Evolutionary conservation across 2,113 vertebrate species (phyloP).

Genomic region (Otocyon megalotis): DNA sequence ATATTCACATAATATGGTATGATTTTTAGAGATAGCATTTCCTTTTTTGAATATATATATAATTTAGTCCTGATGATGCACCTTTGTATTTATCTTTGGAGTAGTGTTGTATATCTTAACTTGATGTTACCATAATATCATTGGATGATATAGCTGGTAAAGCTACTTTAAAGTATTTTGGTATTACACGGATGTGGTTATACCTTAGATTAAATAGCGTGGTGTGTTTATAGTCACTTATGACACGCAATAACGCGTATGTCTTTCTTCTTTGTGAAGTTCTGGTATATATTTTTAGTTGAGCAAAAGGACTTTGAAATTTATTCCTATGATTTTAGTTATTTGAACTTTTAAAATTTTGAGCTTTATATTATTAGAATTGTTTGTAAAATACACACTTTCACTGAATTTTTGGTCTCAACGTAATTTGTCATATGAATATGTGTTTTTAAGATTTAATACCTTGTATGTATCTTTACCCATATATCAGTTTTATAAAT

Average conservation of each 20-base stretch:
- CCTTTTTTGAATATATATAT: neutral
- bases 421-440: conserved; percentile 2
- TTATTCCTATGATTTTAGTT: neutral
- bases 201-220: neutral
- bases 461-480: neutral
- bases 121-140: neutral
- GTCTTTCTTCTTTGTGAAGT: neutral
- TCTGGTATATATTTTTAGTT: neutral
- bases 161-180: neutral
- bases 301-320: conserved; percentile 27
- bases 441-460: conserved; percentile 30
- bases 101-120: neutral
- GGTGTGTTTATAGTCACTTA: neutral
- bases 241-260: neutral
- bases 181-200: neutral
- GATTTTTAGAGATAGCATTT: conserved; percentile 54
- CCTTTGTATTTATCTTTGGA: neutral
- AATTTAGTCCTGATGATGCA: neutral
- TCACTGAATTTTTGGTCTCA: neutral
- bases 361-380: conserved; percentile 34
- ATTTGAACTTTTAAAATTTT: conserved; percentile 30
- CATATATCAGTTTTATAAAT: neutral
- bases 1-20: neutral
- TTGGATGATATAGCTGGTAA: neutral
- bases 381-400: neutral